Conservation (phyloP, 2,113 vertebrate species). For the Plecturocebus donacophilus region DNA sequence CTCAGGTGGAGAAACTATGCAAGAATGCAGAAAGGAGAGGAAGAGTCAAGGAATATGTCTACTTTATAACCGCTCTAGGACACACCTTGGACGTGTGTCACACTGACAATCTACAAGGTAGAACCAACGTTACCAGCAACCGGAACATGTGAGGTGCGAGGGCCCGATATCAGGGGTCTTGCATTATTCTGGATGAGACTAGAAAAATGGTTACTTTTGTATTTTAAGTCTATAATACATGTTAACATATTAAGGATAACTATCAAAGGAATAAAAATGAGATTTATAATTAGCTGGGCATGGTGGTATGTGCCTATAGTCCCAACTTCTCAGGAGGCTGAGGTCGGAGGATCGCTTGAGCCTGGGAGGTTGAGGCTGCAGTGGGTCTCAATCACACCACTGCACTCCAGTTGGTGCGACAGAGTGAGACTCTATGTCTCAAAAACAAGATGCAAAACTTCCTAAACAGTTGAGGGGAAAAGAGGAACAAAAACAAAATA, state of each 20-base stretch:
- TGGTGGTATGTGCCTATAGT: not conserved
- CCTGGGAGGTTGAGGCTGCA: not conserved
- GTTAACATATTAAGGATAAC: not conserved
- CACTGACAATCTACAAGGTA: not conserved
- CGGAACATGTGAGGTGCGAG: not conserved
- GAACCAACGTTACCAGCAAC: not conserved
- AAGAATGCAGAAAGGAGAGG: not conserved
- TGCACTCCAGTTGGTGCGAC: not conserved
- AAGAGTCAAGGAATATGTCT: not conserved
- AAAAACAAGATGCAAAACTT: not conserved
- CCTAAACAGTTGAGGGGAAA: not conserved
- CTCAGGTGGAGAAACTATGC: not conserved
- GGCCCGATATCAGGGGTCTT: not conserved
- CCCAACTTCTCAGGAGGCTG: not conserved
- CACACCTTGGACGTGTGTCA: not conserved
- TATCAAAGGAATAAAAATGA: not conserved
- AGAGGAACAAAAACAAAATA: not conserved
- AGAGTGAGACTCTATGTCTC: not conserved
- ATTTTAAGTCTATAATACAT: not conserved
- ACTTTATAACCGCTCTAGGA: no score
- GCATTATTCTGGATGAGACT: not conserved
- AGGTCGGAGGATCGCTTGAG: not conserved
- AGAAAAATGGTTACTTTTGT: not conserved
- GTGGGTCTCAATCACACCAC: no score
- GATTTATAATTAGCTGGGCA: not conserved